Evolutionary conservation across 2,888 invertebrate genomes (phyloP).

Genomic region (Oegoconia quadripuncta): DNA sequence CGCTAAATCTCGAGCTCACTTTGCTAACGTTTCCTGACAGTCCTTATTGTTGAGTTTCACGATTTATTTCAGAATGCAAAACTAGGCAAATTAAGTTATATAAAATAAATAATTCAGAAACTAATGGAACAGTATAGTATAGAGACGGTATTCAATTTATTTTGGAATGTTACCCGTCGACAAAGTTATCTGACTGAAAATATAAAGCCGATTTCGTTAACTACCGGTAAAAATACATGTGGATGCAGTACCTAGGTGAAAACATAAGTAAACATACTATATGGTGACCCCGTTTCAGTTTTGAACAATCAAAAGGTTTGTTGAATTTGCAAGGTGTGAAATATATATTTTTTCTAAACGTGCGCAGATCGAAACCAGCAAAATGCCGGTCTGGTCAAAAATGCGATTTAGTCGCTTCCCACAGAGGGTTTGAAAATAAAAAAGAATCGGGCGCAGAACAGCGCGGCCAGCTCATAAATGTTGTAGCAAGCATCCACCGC

Average conservation of each 20-base stretch:
- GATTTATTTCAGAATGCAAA: neutral
- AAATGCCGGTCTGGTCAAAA: slow-evolving; percentile 55
- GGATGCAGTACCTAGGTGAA: too few relatives aligned
- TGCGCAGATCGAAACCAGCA: slow-evolving; percentile 46
- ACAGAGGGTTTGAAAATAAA: slow-evolving; percentile 45
- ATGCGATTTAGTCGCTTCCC: slow-evolving; percentile 53
- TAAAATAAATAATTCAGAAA: too few relatives aligned
- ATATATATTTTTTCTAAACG: slow-evolving; percentile 52
- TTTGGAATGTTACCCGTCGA: too few relatives aligned
- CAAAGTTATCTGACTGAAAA: too few relatives aligned
- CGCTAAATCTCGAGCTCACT: neutral
- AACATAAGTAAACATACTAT: too few relatives aligned
- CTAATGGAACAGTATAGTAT: too few relatives aligned
- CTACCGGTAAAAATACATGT: too few relatives aligned
- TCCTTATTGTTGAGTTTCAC: neutral
- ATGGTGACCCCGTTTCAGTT: too few relatives aligned
- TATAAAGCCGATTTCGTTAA: too few relatives aligned
- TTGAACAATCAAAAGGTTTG: too few relatives aligned
- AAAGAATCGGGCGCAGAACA: slow-evolving; percentile 36
- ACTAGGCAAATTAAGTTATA: too few relatives aligned
- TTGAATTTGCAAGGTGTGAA: slow-evolving; percentile 34
- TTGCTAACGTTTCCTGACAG: neutral
- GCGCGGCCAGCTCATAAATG: slow-evolving; percentile 59
- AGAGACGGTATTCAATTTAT: too few relatives aligned
- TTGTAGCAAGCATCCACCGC: slow-evolving; percentile 47